Evolutionary conservation across 1,140 invertebrate genomes (phyloP).

Genomic region (Pseudachorutes palmiensis): DNA sequence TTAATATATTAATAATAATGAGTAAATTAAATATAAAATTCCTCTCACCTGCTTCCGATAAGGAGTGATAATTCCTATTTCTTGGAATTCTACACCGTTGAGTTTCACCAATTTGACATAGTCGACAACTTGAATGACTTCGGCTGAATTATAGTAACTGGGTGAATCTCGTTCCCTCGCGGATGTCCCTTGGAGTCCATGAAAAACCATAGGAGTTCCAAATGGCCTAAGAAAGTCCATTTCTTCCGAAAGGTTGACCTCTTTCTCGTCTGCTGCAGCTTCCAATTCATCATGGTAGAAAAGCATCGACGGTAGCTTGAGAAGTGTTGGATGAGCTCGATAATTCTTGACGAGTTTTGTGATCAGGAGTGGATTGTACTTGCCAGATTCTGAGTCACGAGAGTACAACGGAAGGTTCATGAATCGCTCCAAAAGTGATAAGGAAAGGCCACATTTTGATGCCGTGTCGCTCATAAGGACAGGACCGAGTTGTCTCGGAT

Average conservation of each 20-base stretch:
- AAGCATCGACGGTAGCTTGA: slow-evolving; percentile 63
- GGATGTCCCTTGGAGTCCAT: slow-evolving; percentile 71
- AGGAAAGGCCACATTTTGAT: slow-evolving; percentile 53
- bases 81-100: slow-evolving; percentile 52
- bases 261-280: slow-evolving; percentile 46
- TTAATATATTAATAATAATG: too few species aligned
- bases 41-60: slow-evolving; percentile 77
- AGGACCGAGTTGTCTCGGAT: slow-evolving; percentile 83
- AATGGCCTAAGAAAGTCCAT: slow-evolving; percentile 39
- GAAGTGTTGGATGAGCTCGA: slow-evolving; percentile 66
- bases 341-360: slow-evolving; percentile 60
- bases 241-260: slow-evolving; percentile 37
- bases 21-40: too few species aligned
- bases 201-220: slow-evolving; percentile 60
- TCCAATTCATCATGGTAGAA: slow-evolving; percentile 72
- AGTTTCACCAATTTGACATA: slow-evolving; percentile 56
- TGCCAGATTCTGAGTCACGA: slow-evolving; percentile 49
- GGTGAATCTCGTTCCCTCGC: slow-evolving; percentile 63
- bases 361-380: slow-evolving; percentile 59
- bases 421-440: slow-evolving; percentile 63
- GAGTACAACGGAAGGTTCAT: slow-evolving; percentile 57
- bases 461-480: slow-evolving; percentile 61
- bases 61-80: slow-evolving; percentile 88
- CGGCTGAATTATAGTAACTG: slow-evolving; percentile 81
- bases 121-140: slow-evolving; percentile 60